A percentile compares a stretch with the other conserved stretches of the same genome.
Evolutionary conservation across 2,113 vertebrate species (phyloP).

Genomic region (Perccottus glenii): DNA sequence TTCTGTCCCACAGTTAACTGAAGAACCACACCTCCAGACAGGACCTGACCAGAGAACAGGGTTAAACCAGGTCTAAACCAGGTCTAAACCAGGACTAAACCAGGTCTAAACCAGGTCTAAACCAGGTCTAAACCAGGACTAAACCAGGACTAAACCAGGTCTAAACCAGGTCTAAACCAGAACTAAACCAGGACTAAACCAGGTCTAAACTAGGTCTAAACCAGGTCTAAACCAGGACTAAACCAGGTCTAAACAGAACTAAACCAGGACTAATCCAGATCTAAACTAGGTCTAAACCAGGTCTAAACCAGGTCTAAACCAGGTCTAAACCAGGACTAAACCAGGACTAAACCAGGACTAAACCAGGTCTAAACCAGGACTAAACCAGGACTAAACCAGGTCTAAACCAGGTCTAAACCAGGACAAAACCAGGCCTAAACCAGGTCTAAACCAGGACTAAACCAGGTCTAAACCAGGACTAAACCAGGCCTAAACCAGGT

Average conservation of each 20-base stretch:
- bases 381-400: not conserved
- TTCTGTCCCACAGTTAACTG: conserved; percentile 2
- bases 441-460: not conserved
- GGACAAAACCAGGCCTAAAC: not conserved
- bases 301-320: not conserved
- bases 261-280: not conserved
- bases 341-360: not conserved
- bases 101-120: not conserved
- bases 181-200: no score
- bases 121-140: not conserved
- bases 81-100: not conserved
- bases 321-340: not conserved
- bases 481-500: not conserved
- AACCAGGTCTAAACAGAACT: not conserved
- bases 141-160: no score
- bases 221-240: not conserved
- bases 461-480: not conserved
- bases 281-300: not conserved
- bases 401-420: not conserved
- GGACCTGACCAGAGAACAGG: conserved; percentile 41
- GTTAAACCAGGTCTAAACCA: not conserved
- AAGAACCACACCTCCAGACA: conserved; percentile 54
- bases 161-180: no score
- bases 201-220: no score
- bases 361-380: not conserved